phyloP scores from a whole-genome alignment of 2,113 vertebrate species.

The Circaetus gallicus region DNA sequence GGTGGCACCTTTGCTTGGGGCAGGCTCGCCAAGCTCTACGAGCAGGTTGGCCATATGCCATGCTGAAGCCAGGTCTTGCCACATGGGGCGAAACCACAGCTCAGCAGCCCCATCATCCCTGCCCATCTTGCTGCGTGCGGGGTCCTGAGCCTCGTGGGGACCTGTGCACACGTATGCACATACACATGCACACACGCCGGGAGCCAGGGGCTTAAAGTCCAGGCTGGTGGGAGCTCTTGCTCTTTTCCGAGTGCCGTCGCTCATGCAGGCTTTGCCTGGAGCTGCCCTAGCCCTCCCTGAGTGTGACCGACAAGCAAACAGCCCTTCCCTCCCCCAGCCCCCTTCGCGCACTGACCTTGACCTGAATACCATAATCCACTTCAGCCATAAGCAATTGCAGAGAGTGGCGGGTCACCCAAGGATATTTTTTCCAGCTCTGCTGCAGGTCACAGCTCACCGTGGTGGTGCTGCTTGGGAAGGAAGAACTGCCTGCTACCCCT shows the following conservation, averaged over 20 bases:
- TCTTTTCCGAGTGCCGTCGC: rapidly evolving
- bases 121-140: rapidly evolving
- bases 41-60: neutral
- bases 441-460: neutral
- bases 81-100: rapidly evolving
- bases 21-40: neutral
- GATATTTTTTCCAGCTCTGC: neutral
- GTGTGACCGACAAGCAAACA: neutral
- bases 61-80: rapidly evolving
- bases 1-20: neutral
- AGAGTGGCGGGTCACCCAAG: neutral
- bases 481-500: neutral
- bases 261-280: rapidly evolving
- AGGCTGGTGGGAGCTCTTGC: neutral
- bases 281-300: neutral
- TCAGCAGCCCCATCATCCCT: neutral
- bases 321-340: neutral
- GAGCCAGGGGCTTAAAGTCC: neutral
- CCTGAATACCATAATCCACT: slow-evolving; percentile 35
- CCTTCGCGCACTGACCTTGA: neutral
- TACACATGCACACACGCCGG: rapidly evolving
- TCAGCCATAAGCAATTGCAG: neutral
- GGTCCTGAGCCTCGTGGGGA: rapidly evolving
- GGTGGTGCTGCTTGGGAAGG: neutral
- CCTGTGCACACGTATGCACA: rapidly evolving